Base-by-base conservation (phyloP, 2,888 invertebrate genomes). In the Empis stercorea region DNA sequence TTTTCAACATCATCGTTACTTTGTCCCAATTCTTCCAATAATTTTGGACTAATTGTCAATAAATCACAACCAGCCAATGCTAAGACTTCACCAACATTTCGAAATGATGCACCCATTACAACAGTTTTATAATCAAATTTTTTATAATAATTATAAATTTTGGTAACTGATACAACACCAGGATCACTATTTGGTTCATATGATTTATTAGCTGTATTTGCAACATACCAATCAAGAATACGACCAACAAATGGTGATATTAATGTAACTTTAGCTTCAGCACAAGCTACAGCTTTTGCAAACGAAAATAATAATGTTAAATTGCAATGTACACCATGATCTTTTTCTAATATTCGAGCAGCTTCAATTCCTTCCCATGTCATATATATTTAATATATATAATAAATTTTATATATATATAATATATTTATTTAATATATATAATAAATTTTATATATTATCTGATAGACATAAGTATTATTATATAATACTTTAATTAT, bases 281-380 rank as follows among this genome's bases (percentile, higher is more conserved):
- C 97, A 71, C 97, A 97, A 1, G 97, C 96, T 36, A 96, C 88
- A 3, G 97, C 97, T 77, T 97, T 99, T 44, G 86, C 82, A 64
- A 96, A 84, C 30, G 89, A 91, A 70, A 99, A 99, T 45, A 99
- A 71, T 47, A 99, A 73, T 0, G 99, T 99, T 68, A 99, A 75
- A 72, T 99, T 99, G 71, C 97, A 99, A 63, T 99, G 99, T 52
- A 99, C 88, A 44, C 87, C 88, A 68, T 95, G 80, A 59, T 92
- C 78, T 58, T 85, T 79, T 70, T 99, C 97, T 57, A 97, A 68
- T 59, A 85, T 83, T 65, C 91, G 87, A 17, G 95, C 99, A 30
- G 97, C 97, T 73, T 96, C 89, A 54, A 99, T 96, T 27, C 99
- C 97, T 73, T 99, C 99, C 99, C 99, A 99, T 0, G 99, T 97